Evolutionary conservation across 2,888 invertebrate genomes (phyloP).

Genomic region (Spialia ferax): DNA sequence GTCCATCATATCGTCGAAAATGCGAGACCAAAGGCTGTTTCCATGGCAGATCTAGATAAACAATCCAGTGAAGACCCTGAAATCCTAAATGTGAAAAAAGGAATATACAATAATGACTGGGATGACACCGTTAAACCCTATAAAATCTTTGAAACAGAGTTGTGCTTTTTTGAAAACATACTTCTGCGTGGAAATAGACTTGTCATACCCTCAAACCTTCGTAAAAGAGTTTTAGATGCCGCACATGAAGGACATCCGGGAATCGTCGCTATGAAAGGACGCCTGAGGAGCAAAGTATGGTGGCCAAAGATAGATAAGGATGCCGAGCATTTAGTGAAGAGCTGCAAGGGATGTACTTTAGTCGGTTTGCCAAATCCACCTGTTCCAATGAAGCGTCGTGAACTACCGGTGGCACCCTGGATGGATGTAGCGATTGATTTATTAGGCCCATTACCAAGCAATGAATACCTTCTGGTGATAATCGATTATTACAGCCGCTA

Average conservation of each 20-base stretch:
- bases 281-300: constrained; percentile 61
- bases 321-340: constrained; percentile 27
- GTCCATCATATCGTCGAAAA: neutral
- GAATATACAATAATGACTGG: neutral
- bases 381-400: constrained; percentile 40
- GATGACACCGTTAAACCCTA: neutral
- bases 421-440: constrained; percentile 50
- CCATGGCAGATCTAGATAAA: neutral
- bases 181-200: neutral
- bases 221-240: constrained; percentile 42
- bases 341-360: constrained; percentile 45
- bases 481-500: constrained; percentile 42
- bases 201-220: constrained; percentile 44
- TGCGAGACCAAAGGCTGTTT: neutral
- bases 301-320: constrained; percentile 58
- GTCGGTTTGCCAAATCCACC: constrained; percentile 29
- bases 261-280: constrained; percentile 47
- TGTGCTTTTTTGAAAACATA: neutral
- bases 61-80: neutral
- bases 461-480: constrained; percentile 27
- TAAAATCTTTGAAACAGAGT: neutral
- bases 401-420: constrained; percentile 42
- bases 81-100: neutral
- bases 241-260: constrained; percentile 56
- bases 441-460: constrained; percentile 42